These are phyloP conservation scores for Engystomops pustulosus DNA, from an alignment of 2,113 vertebrate species.

Conservation along the genomic window DNA sequence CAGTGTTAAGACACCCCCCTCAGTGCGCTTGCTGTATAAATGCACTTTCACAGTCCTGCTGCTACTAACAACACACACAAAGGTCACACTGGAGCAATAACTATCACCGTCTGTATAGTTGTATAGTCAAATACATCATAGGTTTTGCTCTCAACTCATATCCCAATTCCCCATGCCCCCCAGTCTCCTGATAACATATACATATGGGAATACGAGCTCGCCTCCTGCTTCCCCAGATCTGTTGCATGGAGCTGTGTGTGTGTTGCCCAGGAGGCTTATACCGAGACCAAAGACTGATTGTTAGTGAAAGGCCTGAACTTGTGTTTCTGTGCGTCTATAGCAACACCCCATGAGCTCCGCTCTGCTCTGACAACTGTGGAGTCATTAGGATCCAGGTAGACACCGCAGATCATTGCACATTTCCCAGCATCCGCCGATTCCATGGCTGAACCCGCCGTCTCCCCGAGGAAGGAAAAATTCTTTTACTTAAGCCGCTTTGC, in stretches of 20 bases:
- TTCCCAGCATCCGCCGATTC: background rate
- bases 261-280: conserved; percentile 8
- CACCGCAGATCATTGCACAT: background rate
- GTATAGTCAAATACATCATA: too few species aligned
- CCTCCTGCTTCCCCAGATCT: background rate
- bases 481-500: conserved; percentile 1
- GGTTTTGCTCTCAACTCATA: too few species aligned
- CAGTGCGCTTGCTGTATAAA: too few species aligned
- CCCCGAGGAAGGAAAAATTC: conserved; percentile 24
- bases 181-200: too few species aligned
- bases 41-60: too few species aligned
- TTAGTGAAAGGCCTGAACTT: conserved; percentile 31
- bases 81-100: too few species aligned
- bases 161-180: too few species aligned
- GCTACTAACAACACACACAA: too few species aligned
- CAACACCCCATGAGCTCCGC: background rate
- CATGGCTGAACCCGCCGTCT: conserved; percentile 18
- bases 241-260: background rate
- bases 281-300: background rate
- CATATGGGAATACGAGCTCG: background rate
- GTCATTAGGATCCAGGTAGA: conserved; percentile 14
- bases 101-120: too few species aligned
- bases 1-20: too few species aligned
- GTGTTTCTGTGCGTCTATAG: conserved; percentile 44
- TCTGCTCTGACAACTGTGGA: background rate